phyloP scores from a whole-genome alignment of 2,113 vertebrate genomes.

The Rhizomys pruinosus region DNA sequence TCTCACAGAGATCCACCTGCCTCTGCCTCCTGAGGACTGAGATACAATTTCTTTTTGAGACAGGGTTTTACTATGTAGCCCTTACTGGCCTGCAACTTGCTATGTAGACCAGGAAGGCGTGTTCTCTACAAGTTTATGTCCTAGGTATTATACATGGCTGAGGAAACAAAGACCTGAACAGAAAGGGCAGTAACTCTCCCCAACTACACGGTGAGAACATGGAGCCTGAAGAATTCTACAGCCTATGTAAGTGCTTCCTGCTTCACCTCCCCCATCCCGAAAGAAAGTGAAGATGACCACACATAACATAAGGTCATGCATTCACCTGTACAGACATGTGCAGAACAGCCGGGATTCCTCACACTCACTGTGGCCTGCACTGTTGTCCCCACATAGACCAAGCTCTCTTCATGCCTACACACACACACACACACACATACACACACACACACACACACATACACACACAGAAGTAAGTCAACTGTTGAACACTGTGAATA shows the following conservation, averaged over 20 bases:
- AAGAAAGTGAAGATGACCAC: not conserved
- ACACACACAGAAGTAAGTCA: not conserved
- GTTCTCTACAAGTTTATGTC: not conserved
- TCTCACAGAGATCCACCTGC: too few relatives aligned
- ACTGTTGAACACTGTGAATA: not conserved
- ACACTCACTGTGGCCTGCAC: accelerated
- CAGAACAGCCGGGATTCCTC: not conserved
- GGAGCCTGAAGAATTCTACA: not conserved
- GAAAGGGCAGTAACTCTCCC: not conserved
- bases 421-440: too few relatives aligned
- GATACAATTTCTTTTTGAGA: too few relatives aligned
- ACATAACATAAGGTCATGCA: not conserved
- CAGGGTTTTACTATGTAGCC: too few relatives aligned
- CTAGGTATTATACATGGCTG: not conserved
- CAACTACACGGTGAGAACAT: not conserved
- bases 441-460: accelerated
- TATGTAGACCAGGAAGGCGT: too few relatives aligned
- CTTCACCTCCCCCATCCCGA: not conserved
- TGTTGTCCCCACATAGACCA: not conserved
- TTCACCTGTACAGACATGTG: not conserved
- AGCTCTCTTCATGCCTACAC: accelerated
- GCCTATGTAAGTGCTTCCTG: not conserved
- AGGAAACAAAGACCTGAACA: not conserved
- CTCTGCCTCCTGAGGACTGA: too few relatives aligned
- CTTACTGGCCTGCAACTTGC: too few relatives aligned